These are phyloP conservation scores for Popillia japonica DNA, from an alignment of 1,140 invertebrate genomes.

Conservation along the genomic window DNA sequence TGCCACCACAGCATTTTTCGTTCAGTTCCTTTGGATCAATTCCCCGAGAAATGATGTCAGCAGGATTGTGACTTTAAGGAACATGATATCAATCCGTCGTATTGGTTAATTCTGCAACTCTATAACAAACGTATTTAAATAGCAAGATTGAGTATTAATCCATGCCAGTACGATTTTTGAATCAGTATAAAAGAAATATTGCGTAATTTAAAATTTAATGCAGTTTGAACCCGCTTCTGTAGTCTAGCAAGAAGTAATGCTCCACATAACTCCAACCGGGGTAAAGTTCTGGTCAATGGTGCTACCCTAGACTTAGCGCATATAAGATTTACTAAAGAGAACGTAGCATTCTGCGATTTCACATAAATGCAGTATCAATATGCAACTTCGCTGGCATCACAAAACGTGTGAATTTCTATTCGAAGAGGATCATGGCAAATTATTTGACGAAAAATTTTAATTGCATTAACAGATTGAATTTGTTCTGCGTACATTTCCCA, in stretches of 20 bases:
- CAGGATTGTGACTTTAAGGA: not conserved
- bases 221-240: slow-evolving; percentile 38
- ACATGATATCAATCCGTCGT: not conserved
- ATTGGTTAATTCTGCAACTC: not conserved
- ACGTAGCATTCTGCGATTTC: slow-evolving; percentile 38
- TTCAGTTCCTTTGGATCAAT: not conserved
- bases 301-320: slow-evolving; percentile 57
- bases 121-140: not conserved
- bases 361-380: slow-evolving; percentile 61
- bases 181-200: not conserved
- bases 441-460: too few relatives aligned
- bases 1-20: too few relatives aligned
- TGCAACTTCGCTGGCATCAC: slow-evolving; percentile 57
- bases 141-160: not conserved
- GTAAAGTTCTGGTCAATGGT: slow-evolving; percentile 54
- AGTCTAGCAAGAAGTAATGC: slow-evolving; percentile 52
- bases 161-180: not conserved
- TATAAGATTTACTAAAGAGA: slow-evolving; percentile 43
- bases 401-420: slow-evolving; percentile 57
- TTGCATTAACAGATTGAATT: too few relatives aligned
- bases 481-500: too few relatives aligned
- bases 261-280: slow-evolving; percentile 55
- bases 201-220: not conserved
- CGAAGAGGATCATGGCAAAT: too few relatives aligned
- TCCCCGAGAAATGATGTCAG: not conserved